Percentiles rank a stretch among this genome's conserved stretches.
Conservation (phyloP, 2,888 invertebrate species). For the Mythimna lalbum region DNA sequence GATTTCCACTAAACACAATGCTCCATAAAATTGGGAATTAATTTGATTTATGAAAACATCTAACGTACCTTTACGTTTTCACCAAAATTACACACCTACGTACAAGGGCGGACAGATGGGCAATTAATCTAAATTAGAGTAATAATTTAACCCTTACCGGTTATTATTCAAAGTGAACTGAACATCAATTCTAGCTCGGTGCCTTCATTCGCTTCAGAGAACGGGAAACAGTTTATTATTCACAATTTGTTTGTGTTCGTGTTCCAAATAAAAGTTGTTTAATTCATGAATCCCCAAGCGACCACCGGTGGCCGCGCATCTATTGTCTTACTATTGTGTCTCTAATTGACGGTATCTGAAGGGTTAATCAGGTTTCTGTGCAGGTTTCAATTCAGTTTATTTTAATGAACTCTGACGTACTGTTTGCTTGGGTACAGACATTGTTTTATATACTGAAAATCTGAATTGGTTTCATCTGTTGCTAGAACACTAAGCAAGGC, state of each 20-base stretch:
- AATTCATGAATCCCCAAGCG: no score
- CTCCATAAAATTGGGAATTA: slow-evolving; percentile 61
- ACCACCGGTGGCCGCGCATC: no score
- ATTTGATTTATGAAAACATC: slow-evolving; percentile 72
- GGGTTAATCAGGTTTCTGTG: slow-evolving; percentile 45
- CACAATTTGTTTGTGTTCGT: slow-evolving; percentile 55
- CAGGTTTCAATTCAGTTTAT: slow-evolving; percentile 24
- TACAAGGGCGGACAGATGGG: slow-evolving; percentile 72
- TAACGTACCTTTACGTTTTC: slow-evolving; percentile 63
- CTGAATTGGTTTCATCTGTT: slow-evolving; percentile 1
- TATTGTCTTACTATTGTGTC: no score
- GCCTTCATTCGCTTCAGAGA: slow-evolving; percentile 54
- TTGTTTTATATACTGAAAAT: neutral
- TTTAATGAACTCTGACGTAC: slow-evolving; percentile 7
- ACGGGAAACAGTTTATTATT: slow-evolving; percentile 58
- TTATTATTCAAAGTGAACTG: slow-evolving; percentile 70
- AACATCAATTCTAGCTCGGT: slow-evolving; percentile 64
- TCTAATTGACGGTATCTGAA: no score
- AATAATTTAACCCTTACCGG: slow-evolving; percentile 82
- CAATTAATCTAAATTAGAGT: slow-evolving; percentile 85
- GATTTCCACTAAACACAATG: slow-evolving; percentile 43
- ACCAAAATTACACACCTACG: slow-evolving; percentile 73
- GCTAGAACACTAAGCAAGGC: neutral
- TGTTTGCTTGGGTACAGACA: neutral
- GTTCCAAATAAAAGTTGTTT: slow-evolving; percentile 51